A percentile compares a stretch with the other conserved stretches of the same genome.
Evolutionary conservation across 2,113 vertebrate genomes (phyloP).

Genomic region (Electrona antarctica): DNA sequence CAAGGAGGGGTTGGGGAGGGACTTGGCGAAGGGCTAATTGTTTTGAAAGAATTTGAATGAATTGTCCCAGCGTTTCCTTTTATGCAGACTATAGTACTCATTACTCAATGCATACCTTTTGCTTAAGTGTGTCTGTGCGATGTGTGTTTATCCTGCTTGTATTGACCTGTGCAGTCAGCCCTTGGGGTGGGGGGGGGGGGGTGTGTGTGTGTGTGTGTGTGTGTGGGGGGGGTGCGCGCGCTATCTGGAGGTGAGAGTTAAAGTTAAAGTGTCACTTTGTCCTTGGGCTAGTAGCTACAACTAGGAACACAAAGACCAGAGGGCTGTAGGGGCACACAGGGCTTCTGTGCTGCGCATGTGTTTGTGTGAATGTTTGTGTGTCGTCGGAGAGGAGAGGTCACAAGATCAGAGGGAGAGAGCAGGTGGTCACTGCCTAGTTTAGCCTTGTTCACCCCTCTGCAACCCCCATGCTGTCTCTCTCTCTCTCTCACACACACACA

Average conservation of each 20-base stretch:
- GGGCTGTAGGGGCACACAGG: no score
- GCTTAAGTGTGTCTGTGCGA: not conserved
- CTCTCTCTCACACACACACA: not conserved
- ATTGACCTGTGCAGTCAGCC: slow-evolving; percentile 64
- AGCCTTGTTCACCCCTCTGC: not conserved
- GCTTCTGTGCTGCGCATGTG: no score
- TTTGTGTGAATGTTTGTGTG: not conserved
- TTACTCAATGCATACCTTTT: no score
- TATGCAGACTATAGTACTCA: no score
- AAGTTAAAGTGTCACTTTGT: not conserved
- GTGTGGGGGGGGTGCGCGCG: not conserved
- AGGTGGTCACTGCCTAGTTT: slow-evolving; percentile 59
- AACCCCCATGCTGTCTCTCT: not conserved
- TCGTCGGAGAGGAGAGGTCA: slow-evolving; percentile 43
- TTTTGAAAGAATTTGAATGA: no score
- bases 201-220: not conserved
- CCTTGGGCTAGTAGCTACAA: no score
- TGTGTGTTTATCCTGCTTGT: slow-evolving; percentile 19
- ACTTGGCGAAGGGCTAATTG: no score
- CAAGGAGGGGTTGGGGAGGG: no score
- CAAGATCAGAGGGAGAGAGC: slow-evolving; percentile 62
- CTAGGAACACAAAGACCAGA: no score
- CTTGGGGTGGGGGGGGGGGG: not conserved
- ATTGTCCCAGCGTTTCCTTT: no score
- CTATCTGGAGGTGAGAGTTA: not conserved